These are phyloP conservation scores for Anas capensis DNA, from an alignment of 2,797 vertebrate species.

Conservation along the genomic window DNA sequence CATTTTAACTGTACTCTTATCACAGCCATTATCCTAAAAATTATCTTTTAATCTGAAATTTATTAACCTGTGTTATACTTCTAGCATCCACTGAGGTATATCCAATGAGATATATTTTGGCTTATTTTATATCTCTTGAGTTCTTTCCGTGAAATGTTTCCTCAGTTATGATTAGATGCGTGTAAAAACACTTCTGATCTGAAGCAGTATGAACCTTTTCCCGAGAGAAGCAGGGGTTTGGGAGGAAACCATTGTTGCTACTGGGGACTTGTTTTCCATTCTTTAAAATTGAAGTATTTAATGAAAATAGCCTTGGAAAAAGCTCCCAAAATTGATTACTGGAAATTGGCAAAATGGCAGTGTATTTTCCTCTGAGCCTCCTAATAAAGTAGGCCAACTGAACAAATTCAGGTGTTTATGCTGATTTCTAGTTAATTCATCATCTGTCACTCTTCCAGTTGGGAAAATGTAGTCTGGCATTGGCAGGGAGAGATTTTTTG, in stretches of 20 bases:
- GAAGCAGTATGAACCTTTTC: not conserved
- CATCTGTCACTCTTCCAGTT: not conserved
- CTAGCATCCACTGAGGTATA: not conserved
- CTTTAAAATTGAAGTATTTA: not conserved
- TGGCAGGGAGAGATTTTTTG: not conserved
- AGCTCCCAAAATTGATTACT: not conserved
- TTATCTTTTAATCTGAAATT: not conserved
- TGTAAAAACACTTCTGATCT: conserved; percentile 2
- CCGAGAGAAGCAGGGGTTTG: not conserved
- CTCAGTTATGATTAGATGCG: not conserved
- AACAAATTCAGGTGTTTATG: not conserved
- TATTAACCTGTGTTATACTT: not conserved
- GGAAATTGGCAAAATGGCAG: not conserved
- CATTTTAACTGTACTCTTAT: not conserved
- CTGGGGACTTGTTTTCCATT: not conserved
- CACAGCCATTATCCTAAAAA: not conserved
- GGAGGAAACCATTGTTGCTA: not conserved
- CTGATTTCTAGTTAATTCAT: not conserved
- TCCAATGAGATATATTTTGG: not conserved
- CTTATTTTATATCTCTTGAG: not conserved
- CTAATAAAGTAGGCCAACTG: not conserved
- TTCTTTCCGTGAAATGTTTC: not conserved
- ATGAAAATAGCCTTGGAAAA: conserved; percentile 45
- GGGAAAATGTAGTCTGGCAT: not conserved
- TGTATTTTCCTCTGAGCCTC: not conserved